Conservation (phyloP, 1,140 invertebrate species). For the Hycleus cichorii region DNA sequence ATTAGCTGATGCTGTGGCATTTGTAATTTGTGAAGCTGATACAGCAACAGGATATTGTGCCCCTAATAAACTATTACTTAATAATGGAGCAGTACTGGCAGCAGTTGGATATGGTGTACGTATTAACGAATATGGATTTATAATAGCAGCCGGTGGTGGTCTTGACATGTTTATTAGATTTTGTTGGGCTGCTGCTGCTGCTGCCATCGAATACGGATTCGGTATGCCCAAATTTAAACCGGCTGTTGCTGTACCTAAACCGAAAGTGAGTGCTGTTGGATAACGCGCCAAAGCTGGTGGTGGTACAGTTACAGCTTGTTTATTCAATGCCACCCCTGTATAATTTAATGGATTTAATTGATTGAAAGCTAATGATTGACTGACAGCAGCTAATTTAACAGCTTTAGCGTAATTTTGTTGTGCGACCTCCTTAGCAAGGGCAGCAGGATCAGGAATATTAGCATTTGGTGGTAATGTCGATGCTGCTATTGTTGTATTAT, state of each 20-base stretch:
- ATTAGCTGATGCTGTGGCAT: constrained; percentile 34
- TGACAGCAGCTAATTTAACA: constrained; percentile 52
- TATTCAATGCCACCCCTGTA: constrained; percentile 68
- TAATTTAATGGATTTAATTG: constrained; percentile 62
- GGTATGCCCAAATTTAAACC: constrained; percentile 29
- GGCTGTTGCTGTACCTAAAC: constrained; percentile 22
- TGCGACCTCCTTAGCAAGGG: constrained; percentile 65
- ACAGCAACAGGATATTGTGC: constrained; percentile 33
- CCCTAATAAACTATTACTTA: constrained; percentile 42
- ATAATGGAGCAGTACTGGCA: constrained; percentile 39
- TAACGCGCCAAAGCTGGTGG: constrained; percentile 27
- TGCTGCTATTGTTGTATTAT: neutral
- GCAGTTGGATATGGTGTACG: constrained; percentile 36
- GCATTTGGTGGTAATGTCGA: constrained; percentile 11
- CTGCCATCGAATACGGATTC: constrained; percentile 30
- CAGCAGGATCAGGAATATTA: constrained; percentile 48
- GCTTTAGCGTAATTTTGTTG: constrained; percentile 69
- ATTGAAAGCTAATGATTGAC: constrained; percentile 39
- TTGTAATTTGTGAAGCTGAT: constrained; percentile 32
- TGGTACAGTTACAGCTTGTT: constrained; percentile 46
- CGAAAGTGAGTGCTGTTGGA: constrained; percentile 25
- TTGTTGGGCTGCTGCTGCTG: constrained; percentile 38
- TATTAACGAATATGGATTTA: constrained; percentile 45
- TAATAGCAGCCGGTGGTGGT: constrained; percentile 45
- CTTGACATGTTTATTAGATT: constrained; percentile 52